Base-by-base conservation (phyloP, 1,140 invertebrate genomes). In the Drepana arcuata region DNA sequence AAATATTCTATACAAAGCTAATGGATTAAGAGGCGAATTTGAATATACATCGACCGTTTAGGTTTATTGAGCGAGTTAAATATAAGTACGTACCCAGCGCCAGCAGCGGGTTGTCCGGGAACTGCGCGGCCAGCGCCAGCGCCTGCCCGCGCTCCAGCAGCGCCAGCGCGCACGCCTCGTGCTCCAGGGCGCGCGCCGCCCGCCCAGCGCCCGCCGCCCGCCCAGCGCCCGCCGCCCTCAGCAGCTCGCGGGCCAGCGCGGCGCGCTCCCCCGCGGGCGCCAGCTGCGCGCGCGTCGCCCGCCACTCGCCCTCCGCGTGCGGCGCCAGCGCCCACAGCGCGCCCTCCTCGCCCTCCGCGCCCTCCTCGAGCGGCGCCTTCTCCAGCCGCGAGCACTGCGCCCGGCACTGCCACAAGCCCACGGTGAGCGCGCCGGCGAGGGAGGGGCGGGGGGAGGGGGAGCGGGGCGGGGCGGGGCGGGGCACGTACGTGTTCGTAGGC, bases 21-120 rank as follows among this genome's bases (percentile, higher is more conserved):
- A n/a, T n/a, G n/a, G n/a, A n/a, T n/a, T n/a, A n/a, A n/a, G n/a
- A n/a, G n/a, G n/a, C n/a, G n/a, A n/a, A n/a, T n/a, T n/a, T n/a
- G n/a, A n/a, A n/a, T n/a, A n/a, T n/a, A n/a, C n/a, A n/a, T n/a
- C n/a, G n/a, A n/a, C n/a, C n/a, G n/a, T n/a, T n/a, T n/a, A n/a
- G n/a, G n/a, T n/a, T n/a, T n/a, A n/a, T n/a, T n/a, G n/a, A n/a
- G n/a, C n/a, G n/a, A n/a, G n/a, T n/a, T n/a, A n/a, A n/a, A n/a
- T n/a, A n/a, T n/a, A n/a, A n/a, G 18, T 25, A 23, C 16, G 7
- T 9, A 65, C 62, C 52, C 10, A 69, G 42, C 7, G 51, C 48
- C 25, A 66, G 48, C 11, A 48, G 39, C 2, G 39, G 47, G 46
- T 53, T 55, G 34, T 55, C 42, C 16, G 65, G 59, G 47, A 45